phyloP scores from a whole-genome alignment of 2,888 invertebrate species.

The Drosophila histrio region DNA sequence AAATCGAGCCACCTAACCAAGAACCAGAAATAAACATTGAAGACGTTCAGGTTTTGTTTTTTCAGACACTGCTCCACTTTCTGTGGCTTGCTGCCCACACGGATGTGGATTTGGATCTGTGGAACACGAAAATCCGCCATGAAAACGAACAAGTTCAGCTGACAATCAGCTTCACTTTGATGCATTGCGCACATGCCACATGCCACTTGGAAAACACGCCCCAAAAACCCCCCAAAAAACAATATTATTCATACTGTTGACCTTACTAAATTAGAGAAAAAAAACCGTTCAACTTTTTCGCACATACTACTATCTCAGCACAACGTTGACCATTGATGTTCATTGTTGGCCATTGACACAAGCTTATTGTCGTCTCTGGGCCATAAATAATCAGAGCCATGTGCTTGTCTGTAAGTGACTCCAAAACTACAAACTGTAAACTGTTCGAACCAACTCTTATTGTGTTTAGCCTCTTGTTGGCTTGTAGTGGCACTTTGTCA shows the following conservation, averaged over 20 bases:
- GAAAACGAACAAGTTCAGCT: slow-evolving; percentile 69
- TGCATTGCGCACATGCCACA: slow-evolving; percentile 28
- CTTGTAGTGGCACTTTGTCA: slow-evolving; percentile 73
- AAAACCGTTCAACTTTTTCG: slow-evolving; percentile 32
- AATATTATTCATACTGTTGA: slow-evolving; percentile 15
- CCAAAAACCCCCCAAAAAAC: slow-evolving; percentile 7
- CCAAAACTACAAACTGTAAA: slow-evolving; percentile 10
- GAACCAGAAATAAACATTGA: slow-evolving; percentile 66
- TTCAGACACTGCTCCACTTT: slow-evolving; percentile 67
- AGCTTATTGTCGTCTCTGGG: slow-evolving; percentile 64
- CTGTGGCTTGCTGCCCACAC: slow-evolving; percentile 56
- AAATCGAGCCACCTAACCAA: slow-evolving; percentile 37
- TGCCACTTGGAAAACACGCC: slow-evolving; percentile 49
- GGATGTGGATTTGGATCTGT: slow-evolving; percentile 65
- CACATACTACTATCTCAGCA: slow-evolving; percentile 47
- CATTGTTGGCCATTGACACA: slow-evolving; percentile 68
- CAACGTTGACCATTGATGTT: slow-evolving; percentile 47
- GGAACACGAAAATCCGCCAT: slow-evolving; percentile 55
- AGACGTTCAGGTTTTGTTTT: slow-evolving; percentile 58
- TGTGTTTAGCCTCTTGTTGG: slow-evolving; percentile 18
- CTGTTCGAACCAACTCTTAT: slow-evolving; percentile 38
- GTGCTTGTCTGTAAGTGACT: background rate
- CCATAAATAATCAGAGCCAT: slow-evolving; percentile 64
- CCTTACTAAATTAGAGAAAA: slow-evolving; percentile 56
- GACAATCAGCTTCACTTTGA: slow-evolving; percentile 71